Base-by-base conservation (phyloP, 2,888 invertebrate species). In the Carpatolechia fugitivella region DNA sequence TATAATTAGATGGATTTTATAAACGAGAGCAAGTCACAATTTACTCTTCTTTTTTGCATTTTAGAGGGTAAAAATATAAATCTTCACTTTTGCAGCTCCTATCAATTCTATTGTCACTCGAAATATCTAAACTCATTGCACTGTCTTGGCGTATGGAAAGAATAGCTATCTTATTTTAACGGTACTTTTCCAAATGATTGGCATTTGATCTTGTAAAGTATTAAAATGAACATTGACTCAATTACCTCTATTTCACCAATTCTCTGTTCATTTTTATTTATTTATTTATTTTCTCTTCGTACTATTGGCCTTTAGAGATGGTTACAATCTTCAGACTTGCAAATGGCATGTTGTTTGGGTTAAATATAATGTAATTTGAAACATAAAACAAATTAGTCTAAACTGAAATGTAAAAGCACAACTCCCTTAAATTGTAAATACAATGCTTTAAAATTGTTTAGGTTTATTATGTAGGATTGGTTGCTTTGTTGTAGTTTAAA, bases 201-300 rank as follows among this genome's bases (percentile, higher is more conserved):
- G 66, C 72, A 72, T 74, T 69, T 71, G 75, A 82, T 84, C 82
- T 85, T 85, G 87, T 85, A 84, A 86, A 86, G 85, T 86, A 72
- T 85, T 85, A 84, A 85, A 85, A 82, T 82, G 74, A 70, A 36
- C 3, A 29, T 31, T 14, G 14, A n/a, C 8, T 33, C 2, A 1
- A 8, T 18, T 1, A 29, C 14, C 38, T 14, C 29, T 3, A 20
- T 11, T 29, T 10, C 33, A 31, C 24, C 20, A 38, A 14, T 24
- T 14, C 11, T 16, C 11, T 31, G n/a, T 38, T 40, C 3, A 18
- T 29, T 13, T 31, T 13, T 24, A 8, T 60, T 56, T 20, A 18
- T 3, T 1, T 11, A 18, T 62, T 64, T 13, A 60, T 56, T 60
- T 59, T 57, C 50, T 54, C 13, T 46, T 53, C 7, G 2, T 44